Conservation (phyloP, 2,113 vertebrate species). For the Chionodraco myersi region DNA sequence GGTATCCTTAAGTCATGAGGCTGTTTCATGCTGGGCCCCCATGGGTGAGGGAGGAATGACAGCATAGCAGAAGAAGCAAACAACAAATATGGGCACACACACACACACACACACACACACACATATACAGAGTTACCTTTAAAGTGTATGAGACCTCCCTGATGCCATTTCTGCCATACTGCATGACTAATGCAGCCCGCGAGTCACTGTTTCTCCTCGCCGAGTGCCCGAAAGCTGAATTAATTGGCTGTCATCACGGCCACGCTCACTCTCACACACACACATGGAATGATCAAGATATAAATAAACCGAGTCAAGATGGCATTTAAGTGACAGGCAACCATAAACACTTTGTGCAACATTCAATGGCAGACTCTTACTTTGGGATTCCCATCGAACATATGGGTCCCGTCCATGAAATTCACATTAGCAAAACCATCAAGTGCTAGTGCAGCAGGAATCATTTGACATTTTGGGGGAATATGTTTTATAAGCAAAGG, state of each 20-base stretch:
- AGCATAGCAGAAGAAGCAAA: constrained; percentile 68
- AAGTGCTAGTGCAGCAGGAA: neutral
- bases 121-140: constrained; percentile 72
- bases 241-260: constrained; percentile 83
- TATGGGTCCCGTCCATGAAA: neutral
- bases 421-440: neutral
- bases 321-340: constrained; percentile 70
- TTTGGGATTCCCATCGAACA: constrained; percentile 56
- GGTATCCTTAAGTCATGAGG: constrained; percentile 73
- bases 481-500: neutral
- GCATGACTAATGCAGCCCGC: constrained; percentile 80
- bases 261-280: constrained; percentile 44
- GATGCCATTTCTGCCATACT: constrained; percentile 71
- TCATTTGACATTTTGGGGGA: neutral
- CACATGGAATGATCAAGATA: constrained; percentile 66
- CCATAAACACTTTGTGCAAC: constrained; percentile 60
- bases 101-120: constrained; percentile 23
- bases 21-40: constrained; percentile 71
- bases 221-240: constrained; percentile 77
- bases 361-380: constrained; percentile 49
- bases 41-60: constrained; percentile 69
- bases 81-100: constrained; percentile 55
- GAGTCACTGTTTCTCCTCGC: constrained; percentile 73
- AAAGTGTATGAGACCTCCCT: constrained; percentile 75
- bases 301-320: constrained; percentile 74